Base-by-base conservation (phyloP, 2,888 invertebrate species). In the Limenitis camilla region DNA sequence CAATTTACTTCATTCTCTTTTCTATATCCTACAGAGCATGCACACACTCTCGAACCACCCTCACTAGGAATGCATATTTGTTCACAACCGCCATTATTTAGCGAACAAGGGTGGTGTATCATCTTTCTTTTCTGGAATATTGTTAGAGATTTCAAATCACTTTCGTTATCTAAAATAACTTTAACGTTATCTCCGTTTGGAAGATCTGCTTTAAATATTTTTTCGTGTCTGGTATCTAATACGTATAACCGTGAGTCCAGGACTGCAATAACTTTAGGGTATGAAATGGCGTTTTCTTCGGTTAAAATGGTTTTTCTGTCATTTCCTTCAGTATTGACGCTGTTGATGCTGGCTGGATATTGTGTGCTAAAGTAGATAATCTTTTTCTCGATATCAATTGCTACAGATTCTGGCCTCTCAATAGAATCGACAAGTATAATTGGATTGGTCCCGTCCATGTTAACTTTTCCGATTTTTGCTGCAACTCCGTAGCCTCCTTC, bases 61-160 rank as follows among this genome's bases (percentile, higher is more conserved):
- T 92, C 91, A 6, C 91, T 89, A 0, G 98, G 98, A 19, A 99
- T 90, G 75, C 99, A 99, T 32, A 99, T 90, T 64, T 99, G 99
- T 58, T 94, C 94, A 78, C 99, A 99, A 2, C 94, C 96, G 0
- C 98, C 99, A 68, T 98, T 98, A 62, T 91, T 92, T 31, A 87
- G 89, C 40, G 93, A 85, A 73, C 98, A 97, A 0, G 96, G 96
- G 78, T 98, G 97, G 59, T 93, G 92, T 40, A 92, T 90, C 67
- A 90, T 91, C 58, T 92, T 91, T 32, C 96, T 90, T 78, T 97
- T 97, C 65, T 94, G 94, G 85, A 94, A 96, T 59, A 97, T 91
- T 10, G 94, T 95, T 71, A 98, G 90, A 0, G 94, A 95, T 69
- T 94, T 94, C 43, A 98, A 78, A 63, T 97, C 96, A 1, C 93